These are phyloP conservation scores for Mechanitis messenoides DNA, from an alignment of 2,888 invertebrate genomes.

Conservation along the genomic window DNA sequence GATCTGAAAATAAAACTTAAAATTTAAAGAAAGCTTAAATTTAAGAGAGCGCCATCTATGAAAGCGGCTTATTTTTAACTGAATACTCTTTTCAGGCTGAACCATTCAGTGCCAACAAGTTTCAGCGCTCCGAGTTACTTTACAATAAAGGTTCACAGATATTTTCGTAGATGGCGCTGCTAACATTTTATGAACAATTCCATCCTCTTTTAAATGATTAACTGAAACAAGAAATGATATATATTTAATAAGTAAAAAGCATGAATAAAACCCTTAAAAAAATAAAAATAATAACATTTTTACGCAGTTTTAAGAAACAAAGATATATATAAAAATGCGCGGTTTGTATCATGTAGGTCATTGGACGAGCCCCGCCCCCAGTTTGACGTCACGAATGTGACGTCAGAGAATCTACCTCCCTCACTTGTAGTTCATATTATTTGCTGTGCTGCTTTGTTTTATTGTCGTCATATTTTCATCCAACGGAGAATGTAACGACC, in stretches of 20 bases:
- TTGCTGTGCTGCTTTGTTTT: no score
- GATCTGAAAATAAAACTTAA: no score
- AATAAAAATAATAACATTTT: neutral
- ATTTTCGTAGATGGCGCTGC: neutral
- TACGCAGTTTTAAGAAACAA: neutral
- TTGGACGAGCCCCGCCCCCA: slow-evolving; percentile 42
- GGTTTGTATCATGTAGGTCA: slow-evolving; percentile 23
- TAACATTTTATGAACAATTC: neutral
- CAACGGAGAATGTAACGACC: no score
- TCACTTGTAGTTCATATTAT: slow-evolving; percentile 38
- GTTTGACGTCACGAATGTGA: slow-evolving; percentile 65
- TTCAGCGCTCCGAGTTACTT: neutral
- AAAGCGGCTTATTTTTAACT: neutral
- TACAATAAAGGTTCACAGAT: neutral
- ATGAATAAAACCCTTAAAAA: no score
- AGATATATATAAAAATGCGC: slow-evolving; percentile 2
- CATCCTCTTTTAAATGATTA: neutral
- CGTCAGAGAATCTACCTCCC: slow-evolving; percentile 54
- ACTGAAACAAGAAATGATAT: no score
- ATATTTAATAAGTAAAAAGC: no score
- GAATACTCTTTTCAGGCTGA: neutral
- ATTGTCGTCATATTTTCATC: no score
- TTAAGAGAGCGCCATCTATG: slow-evolving; percentile 1
- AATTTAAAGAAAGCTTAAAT: no score
- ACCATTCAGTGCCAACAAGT: neutral